A percentile compares a stretch with the other conserved stretches of the same genome.
These are phyloP conservation scores for Leistus spinibarbis DNA, from an alignment of 2,888 invertebrate species.

Conservation along the genomic window DNA sequence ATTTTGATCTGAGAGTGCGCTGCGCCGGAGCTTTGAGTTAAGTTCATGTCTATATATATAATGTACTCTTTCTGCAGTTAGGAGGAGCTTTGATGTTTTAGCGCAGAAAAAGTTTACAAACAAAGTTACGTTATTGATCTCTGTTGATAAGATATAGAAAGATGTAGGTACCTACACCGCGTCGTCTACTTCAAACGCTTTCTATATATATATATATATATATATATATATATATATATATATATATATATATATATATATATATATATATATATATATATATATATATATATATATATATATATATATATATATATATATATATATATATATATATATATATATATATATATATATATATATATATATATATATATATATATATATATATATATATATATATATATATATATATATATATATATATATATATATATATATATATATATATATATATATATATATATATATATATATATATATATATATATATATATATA, in stretches of 20 bases:
- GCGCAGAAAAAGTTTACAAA: conserved; percentile 37
- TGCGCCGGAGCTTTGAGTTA: conserved; percentile 21
- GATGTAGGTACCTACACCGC: too few relatives aligned
- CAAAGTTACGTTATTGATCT: conserved; percentile 37
- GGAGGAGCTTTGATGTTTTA: conserved; percentile 38
- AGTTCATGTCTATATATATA: not conserved
- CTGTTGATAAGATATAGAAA: conserved; percentile 26
- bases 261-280: conserved; percentile 18
- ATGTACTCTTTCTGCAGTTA: conserved; percentile 11
- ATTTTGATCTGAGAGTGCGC: conserved; percentile 11
- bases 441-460: conserved; percentile 18
- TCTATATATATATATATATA: conserved; percentile 21
- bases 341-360: conserved; percentile 18
- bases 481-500: conserved; percentile 18
- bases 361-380: conserved; percentile 18
- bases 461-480: conserved; percentile 18
- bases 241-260: conserved; percentile 18
- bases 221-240: conserved; percentile 18
- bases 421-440: conserved; percentile 18
- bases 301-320: conserved; percentile 18
- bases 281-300: conserved; percentile 18
- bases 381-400: conserved; percentile 18
- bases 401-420: conserved; percentile 18
- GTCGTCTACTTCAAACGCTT: conserved; percentile 31
- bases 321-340: conserved; percentile 18